Conservation (phyloP, 2,113 vertebrate species). For the Megaceryle maxima region DNA sequence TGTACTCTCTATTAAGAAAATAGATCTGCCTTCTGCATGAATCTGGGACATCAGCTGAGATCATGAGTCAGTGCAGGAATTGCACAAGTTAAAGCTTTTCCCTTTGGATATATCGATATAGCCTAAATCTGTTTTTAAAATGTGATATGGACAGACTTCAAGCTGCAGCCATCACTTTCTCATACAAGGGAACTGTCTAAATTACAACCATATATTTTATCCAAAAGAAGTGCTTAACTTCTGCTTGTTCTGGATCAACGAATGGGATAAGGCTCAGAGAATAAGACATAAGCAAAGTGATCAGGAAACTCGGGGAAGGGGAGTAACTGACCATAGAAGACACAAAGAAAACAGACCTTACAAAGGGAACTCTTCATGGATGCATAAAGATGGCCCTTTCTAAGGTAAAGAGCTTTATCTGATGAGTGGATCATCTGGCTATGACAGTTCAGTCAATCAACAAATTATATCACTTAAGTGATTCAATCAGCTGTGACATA, state of each 20-base stretch:
- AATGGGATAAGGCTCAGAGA: not conserved
- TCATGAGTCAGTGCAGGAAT: not conserved
- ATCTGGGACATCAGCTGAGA: not conserved
- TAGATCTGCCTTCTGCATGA: not conserved
- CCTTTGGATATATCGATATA: not conserved
- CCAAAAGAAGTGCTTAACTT: not conserved
- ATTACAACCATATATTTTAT: not conserved
- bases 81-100: not conserved
- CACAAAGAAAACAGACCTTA: not conserved
- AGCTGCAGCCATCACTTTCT: not conserved
- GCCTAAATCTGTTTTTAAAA: not conserved
- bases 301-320: not conserved
- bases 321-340: not conserved
- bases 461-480: not conserved
- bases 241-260: not conserved
- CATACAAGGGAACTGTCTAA: not conserved
- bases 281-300: not conserved
- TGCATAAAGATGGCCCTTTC: not conserved
- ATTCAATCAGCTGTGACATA: not conserved
- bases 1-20: not conserved
- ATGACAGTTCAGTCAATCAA: not conserved
- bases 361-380: not conserved
- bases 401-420: not conserved
- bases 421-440: not conserved
- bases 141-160: not conserved